A percentile compares a stretch with the other conserved stretches of the same genome.
phyloP scores from a whole-genome alignment of 2,888 invertebrate genomes.

The Agrilus mali region DNA sequence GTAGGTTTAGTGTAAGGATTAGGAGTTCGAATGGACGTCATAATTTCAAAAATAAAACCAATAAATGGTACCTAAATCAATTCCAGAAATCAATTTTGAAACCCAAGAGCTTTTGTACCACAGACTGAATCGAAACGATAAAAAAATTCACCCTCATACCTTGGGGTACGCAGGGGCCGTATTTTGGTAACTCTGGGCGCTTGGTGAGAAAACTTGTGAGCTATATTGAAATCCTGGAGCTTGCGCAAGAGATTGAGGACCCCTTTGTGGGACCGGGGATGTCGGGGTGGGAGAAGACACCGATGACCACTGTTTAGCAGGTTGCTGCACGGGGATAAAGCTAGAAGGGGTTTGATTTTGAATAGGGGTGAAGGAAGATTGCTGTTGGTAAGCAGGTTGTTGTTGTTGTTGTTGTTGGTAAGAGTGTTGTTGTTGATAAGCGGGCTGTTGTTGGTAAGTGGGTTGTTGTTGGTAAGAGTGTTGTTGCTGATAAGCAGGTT shows the following conservation, averaged over 20 bases:
- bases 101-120: too few relatives aligned
- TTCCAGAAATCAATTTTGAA: too few relatives aligned
- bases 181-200: too few relatives aligned
- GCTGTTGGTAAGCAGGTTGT: conserved; percentile 9
- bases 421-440: conserved; percentile 11
- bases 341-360: conserved; percentile 21
- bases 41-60: too few relatives aligned
- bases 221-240: conserved; percentile 16
- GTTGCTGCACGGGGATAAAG: conserved; percentile 23
- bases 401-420: conserved; percentile 25
- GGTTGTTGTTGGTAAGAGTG: conserved; percentile 10
- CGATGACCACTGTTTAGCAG: conserved; percentile 35
- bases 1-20: too few relatives aligned
- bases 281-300: conserved; percentile 34
- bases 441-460: conserved; percentile 4
- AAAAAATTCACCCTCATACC: too few relatives aligned
- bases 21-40: too few relatives aligned
- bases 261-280: conserved; percentile 19
- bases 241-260: conserved; percentile 27
- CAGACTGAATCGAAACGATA: too few relatives aligned
- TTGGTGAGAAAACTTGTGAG: conserved; percentile 1
- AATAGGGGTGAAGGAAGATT: conserved; percentile 17
- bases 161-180: too few relatives aligned
- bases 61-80: too few relatives aligned
- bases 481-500: conserved; percentile 9